phyloP scores from a whole-genome alignment of 2,888 invertebrate species.

The Agriopis aurantiaria region DNA sequence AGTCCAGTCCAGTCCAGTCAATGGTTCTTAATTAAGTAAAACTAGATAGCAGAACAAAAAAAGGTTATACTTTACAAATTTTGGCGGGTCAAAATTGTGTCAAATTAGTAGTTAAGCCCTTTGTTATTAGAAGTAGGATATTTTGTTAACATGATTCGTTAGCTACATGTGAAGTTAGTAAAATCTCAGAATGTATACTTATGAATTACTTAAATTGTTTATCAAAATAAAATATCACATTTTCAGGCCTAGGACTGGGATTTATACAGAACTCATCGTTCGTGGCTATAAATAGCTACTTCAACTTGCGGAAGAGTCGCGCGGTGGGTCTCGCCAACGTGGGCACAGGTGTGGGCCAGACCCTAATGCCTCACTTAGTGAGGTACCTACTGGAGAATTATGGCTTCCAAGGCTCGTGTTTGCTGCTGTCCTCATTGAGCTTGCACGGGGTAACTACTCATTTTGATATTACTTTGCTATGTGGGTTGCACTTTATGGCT shows the following conservation, averaged over 20 bases:
- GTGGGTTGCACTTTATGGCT: constrained; percentile 31
- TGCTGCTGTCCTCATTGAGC: constrained; percentile 88
- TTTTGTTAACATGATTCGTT: no score
- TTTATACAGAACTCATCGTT: constrained; percentile 90
- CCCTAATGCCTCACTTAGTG: constrained; percentile 91
- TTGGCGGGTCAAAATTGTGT: no score
- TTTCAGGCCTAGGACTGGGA: constrained; percentile 89
- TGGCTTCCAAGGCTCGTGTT: constrained; percentile 88
- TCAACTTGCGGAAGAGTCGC: constrained; percentile 88
- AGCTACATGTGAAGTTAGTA: no score
- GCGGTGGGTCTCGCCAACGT: constrained; percentile 92
- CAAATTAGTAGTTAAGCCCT: no score
- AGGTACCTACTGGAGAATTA: constrained; percentile 88
- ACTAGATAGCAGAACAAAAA: no score
- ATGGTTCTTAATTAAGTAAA: no score
- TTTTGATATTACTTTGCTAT: constrained; percentile 35
- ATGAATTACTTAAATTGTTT: no score
- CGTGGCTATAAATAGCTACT: constrained; percentile 90
- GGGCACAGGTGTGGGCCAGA: constrained; percentile 91
- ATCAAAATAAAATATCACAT: not conserved
- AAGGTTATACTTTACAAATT: no score
- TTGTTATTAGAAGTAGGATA: no score
- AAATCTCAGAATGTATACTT: no score
- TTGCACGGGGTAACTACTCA: constrained; percentile 87
- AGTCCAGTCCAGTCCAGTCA: no score